Evolutionary conservation across 2,113 vertebrate genomes (phyloP), one percentile per base, ranked within the genome.

Genomic region (Phaetusa simplex): DNA sequence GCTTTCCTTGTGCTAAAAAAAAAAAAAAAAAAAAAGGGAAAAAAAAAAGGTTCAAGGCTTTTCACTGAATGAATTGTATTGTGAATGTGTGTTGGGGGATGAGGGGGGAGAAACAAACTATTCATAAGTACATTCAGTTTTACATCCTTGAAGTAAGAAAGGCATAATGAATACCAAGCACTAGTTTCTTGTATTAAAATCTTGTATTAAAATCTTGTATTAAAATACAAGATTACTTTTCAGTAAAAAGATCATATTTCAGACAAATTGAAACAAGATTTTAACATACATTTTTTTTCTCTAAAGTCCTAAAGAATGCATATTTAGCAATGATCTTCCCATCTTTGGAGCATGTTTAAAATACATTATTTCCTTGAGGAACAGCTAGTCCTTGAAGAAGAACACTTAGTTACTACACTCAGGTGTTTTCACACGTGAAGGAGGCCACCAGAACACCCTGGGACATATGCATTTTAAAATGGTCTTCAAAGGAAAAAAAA

Each of bases 51-150:
- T 87, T 95, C 67, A 93, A 94, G 86, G 72, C 65, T 95, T 96
- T 95, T 82, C 73, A 84, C 40, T 92, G 81, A 95, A 92, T 85
- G 52, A 88, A 91, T 76, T 87, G 52, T 52, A 84, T 79, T 94
- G 88, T 95, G 92, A 86, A 56, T 67, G 59, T 53, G 45, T 81
- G 58, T 66, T 82, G 76, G 59, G 38, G 72, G 36, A 82, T 62
- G 55, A 70, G 40, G 20, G 34, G 12, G 29, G n/a, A 7, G 74
- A 78, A 79, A 59, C 13, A 21, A 76, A 67, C 55, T 88, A 64
- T 19, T 59, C 38, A 21, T 59, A 90, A 92, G 52, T 86, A 58
- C 58, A 86, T 61, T 86, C 81, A 94, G 55, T 84, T 86, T 96
- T 92, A 87, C 81, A 79, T 82, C 43, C 83, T 32, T 92, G 62